Conservation (phyloP, 2,888 invertebrate genomes). For the Phaonia tiefii region DNA sequence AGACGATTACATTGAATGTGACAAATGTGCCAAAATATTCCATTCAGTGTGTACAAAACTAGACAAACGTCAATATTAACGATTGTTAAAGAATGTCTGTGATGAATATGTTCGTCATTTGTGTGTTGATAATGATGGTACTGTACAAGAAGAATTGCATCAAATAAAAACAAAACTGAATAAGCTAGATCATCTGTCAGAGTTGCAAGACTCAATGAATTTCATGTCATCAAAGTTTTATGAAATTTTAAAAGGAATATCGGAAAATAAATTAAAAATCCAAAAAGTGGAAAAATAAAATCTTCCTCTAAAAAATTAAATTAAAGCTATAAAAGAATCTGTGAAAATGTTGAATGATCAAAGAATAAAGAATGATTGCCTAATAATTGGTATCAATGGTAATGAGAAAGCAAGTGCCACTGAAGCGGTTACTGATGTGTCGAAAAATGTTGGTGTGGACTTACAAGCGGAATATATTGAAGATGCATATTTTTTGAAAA, state of each 20-base stretch:
- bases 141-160: background rate
- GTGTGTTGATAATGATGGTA: background rate
- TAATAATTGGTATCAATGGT: background rate
- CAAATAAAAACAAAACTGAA: slow-evolving; percentile 22
- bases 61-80: background rate
- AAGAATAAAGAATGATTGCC: slow-evolving; percentile 13
- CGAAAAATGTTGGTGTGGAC: no score
- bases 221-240: slow-evolving; percentile 27
- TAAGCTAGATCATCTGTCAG: slow-evolving; percentile 12
- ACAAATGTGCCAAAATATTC: background rate
- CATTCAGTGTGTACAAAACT: background rate
- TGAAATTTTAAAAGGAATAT: slow-evolving; percentile 20
- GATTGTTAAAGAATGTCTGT: background rate
- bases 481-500: no score
- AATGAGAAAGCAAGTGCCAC: background rate
- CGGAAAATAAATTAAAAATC: slow-evolving; percentile 7
- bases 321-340: slow-evolving; percentile 22
- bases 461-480: no score
- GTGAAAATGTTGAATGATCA: slow-evolving; percentile 13
- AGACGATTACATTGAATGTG: no score
- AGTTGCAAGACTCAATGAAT: slow-evolving; percentile 3
- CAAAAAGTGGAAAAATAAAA: no score
- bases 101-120: background rate
- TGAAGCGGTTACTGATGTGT: no score
- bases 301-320: slow-evolving; percentile 6